Percentiles rank a stretch among this genome's conserved stretches.
These are phyloP conservation scores for Linnaemya vulpina DNA, from an alignment of 2,888 invertebrate genomes.

Conservation along the genomic window DNA sequence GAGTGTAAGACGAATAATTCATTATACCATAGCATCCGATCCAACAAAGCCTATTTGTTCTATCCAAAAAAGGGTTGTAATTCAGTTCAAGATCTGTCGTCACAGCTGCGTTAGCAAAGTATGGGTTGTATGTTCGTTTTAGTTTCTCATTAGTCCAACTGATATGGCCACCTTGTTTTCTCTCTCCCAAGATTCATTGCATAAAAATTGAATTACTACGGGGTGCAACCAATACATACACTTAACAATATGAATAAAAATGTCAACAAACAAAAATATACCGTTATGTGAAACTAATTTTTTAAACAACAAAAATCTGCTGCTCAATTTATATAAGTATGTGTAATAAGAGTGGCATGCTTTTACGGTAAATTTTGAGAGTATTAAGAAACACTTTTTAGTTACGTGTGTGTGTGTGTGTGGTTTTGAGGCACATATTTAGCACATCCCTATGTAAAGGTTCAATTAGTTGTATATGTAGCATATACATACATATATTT, in stretches of 20 bases:
- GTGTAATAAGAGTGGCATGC: not conserved
- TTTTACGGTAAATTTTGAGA: slow-evolving; percentile 14
- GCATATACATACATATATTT: not conserved
- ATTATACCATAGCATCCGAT: too few species aligned
- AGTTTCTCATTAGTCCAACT: too few species aligned
- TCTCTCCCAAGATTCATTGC: slow-evolving; percentile 1
- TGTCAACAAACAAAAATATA: slow-evolving; percentile 20
- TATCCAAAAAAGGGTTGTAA: too few species aligned
- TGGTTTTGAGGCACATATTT: not conserved
- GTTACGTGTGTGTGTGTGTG: not conserved
- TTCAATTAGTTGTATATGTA: not conserved
- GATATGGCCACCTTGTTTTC: slow-evolving; percentile 28
- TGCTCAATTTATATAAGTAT: not conserved
- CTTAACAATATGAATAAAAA: slow-evolving; percentile 4
- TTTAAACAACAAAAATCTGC: not conserved
- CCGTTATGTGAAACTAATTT: slow-evolving; percentile 41
- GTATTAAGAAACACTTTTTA: not conserved
- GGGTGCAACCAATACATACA: slow-evolving; percentile 38
- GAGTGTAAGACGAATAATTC: too few species aligned
- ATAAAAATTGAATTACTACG: slow-evolving; percentile 24
- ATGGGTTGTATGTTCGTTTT: too few species aligned
- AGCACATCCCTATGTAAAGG: too few species aligned
- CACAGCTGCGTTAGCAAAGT: too few species aligned
- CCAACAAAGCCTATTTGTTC: too few species aligned
- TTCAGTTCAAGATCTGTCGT: too few species aligned